Base-by-base conservation (phyloP, 2,113 vertebrate genomes). In the Empidonax alnorum region DNA sequence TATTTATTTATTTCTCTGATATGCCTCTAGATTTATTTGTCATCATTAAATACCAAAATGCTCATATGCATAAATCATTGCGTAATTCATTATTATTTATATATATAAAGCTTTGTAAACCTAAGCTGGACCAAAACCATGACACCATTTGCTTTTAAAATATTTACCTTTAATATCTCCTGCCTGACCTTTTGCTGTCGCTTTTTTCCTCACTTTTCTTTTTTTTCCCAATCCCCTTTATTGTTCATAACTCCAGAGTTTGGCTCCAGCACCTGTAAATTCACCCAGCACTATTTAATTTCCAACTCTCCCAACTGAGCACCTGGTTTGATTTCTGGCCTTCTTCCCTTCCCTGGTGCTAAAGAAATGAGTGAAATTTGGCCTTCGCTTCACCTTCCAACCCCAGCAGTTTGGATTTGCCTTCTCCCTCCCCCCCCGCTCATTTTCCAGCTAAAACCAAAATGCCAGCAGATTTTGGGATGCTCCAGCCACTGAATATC, bases 141-240 rank as follows among this genome's bases (percentile, higher is more conserved):
- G 2, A 18, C 63, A 53, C 84, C 77, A 90, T 78, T 82, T 71
- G 31, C 82, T 93, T 82, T 87, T 37, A 53, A 76, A 80, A 83
- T 96, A 56, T 96, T 96, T 96, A 84, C 77, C 85, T 95, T 96
- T 91, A 96, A 91, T 94, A 91, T 96, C 73, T 96, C 80, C 61
- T 21, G 75, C 68, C 75, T 95, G 93, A 96, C 94, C 94, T 96
- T 96, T 94, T 13, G 8, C 96, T 85, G 63, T 14, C 0, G 17
- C 2, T 68, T 90, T 90, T 78, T 79, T 65, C 27, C 3, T 18
- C n/a, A 5, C 7, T 17, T 52, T 15, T 39, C 59, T 52, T 37
- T 31, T 63, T 41, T 62, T 39, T 22, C 49, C 30, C 87, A 76
- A 90, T 84, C 90, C 93, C 59, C 20, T 93, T 96, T 93, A 93